phyloP scores from a whole-genome alignment of 2,888 invertebrate species.

The Drosophila heteroneura region DNA sequence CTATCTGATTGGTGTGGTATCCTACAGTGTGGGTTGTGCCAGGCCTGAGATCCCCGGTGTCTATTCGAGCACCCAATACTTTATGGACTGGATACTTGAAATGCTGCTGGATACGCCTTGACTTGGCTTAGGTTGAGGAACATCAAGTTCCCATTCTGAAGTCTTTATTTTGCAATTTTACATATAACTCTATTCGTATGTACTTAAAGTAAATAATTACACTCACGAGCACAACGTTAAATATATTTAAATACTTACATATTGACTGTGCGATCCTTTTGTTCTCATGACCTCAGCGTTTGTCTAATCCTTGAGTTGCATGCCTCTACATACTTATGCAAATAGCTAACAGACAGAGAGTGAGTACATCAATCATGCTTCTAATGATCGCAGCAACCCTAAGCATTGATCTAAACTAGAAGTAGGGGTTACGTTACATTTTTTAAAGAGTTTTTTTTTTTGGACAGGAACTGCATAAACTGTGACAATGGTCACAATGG shows the following conservation, averaged over 20 bases:
- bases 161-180: neutral
- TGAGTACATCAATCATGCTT: constrained; percentile 69
- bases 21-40: constrained; percentile 89
- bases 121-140: neutral
- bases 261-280: constrained; percentile 42
- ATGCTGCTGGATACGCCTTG: constrained; percentile 78
- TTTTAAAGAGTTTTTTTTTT: constrained; percentile 31
- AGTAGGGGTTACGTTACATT: neutral
- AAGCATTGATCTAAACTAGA: constrained; percentile 13
- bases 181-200: constrained; percentile 9
- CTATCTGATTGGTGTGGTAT: constrained; percentile 89
- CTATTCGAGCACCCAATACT: constrained; percentile 88
- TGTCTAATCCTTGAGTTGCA: constrained; percentile 50
- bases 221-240: constrained; percentile 13
- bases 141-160: neutral
- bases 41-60: constrained; percentile 88
- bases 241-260: constrained; percentile 19
- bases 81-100: constrained; percentile 88
- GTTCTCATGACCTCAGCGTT: constrained; percentile 58
- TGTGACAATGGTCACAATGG: constrained; percentile 31
- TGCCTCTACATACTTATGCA: constrained; percentile 57
- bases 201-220: constrained; percentile 28
- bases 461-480: constrained; percentile 70
- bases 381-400: constrained; percentile 59
- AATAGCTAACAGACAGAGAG: constrained; percentile 44